These are phyloP conservation scores for Rutilus rutilus DNA, from an alignment of 2,113 vertebrate genomes.

Conservation along the genomic window DNA sequence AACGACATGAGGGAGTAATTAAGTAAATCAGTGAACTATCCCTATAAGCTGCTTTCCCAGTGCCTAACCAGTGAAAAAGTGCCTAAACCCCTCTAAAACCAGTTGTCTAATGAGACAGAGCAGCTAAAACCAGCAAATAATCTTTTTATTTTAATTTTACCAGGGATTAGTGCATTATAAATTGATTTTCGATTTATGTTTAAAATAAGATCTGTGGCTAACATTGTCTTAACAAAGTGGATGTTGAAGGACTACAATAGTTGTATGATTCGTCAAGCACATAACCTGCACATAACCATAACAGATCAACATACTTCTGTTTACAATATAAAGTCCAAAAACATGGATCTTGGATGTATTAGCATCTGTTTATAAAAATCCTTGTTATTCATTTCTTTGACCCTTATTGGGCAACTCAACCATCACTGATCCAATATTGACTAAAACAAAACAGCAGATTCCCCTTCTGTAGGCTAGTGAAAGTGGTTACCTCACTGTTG, in stretches of 20 bases:
- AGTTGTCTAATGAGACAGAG: neutral
- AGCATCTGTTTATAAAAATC: slow-evolving; percentile 32
- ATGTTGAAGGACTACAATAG: neutral
- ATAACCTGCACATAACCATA: neutral
- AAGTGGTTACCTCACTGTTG: slow-evolving; percentile 3
- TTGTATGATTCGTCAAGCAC: neutral
- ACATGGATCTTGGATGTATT: slow-evolving; percentile 6
- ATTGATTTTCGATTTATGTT: neutral
- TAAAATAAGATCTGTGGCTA: neutral
- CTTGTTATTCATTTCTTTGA: slow-evolving; percentile 39
- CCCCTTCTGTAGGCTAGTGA: neutral
- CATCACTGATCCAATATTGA: slow-evolving; percentile 44
- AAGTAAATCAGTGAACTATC: too few species aligned
- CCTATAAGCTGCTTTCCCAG: too few species aligned
- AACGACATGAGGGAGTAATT: too few species aligned
- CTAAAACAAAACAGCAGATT: slow-evolving; percentile 19
- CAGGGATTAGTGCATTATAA: neutral
- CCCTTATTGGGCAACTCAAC: slow-evolving; percentile 37
- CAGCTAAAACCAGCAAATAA: neutral
- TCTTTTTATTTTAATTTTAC: neutral
- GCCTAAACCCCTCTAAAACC: neutral
- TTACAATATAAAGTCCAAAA: slow-evolving; percentile 25
- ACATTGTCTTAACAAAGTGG: neutral
- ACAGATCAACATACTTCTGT: neutral
- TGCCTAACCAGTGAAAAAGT: neutral